phyloP scores from a whole-genome alignment of 2,113 vertebrate species.

The Promerops cafer region DNA sequence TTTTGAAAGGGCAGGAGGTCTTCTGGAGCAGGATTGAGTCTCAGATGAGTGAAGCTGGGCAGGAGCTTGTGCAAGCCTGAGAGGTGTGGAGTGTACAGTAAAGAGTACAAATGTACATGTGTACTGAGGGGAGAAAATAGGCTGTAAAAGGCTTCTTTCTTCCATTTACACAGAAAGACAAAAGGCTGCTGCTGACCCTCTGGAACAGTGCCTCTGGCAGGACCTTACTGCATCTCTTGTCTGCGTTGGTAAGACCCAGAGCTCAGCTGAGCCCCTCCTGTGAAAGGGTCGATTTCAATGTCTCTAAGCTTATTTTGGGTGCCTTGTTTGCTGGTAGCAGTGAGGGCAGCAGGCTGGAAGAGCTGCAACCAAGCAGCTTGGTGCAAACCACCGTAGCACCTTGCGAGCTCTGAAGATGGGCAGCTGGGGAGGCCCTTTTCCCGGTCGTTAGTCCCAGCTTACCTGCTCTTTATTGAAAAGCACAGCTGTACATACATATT shows the following conservation, averaged over 20 bases:
- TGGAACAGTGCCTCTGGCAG: not conserved
- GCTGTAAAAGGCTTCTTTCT: not conserved
- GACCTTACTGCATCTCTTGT: not conserved
- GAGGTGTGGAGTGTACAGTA: not conserved
- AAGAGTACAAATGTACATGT: not conserved
- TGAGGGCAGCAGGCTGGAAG: not conserved
- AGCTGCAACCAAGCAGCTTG: not conserved
- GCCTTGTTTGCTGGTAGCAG: not conserved
- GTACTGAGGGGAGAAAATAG: not conserved
- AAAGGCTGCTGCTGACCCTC: not conserved
- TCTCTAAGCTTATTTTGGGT: not conserved
- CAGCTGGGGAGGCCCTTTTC: not conserved
- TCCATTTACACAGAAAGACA: not conserved
- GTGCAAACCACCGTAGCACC: not conserved
- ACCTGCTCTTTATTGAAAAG: not conserved
- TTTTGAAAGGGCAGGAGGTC: not conserved
- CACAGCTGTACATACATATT: fast-evolving
- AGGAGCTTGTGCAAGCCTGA: not conserved
- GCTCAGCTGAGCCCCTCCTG: not conserved
- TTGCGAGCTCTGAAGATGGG: not conserved
- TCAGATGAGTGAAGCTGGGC: not conserved
- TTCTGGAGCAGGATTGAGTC: not conserved
- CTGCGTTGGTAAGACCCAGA: fast-evolving
- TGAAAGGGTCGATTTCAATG: fast-evolving
- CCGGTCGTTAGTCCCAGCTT: fast-evolving